phyloP scores from a whole-genome alignment of 2,797 vertebrate genomes.

The Anguilla pacifica region DNA sequence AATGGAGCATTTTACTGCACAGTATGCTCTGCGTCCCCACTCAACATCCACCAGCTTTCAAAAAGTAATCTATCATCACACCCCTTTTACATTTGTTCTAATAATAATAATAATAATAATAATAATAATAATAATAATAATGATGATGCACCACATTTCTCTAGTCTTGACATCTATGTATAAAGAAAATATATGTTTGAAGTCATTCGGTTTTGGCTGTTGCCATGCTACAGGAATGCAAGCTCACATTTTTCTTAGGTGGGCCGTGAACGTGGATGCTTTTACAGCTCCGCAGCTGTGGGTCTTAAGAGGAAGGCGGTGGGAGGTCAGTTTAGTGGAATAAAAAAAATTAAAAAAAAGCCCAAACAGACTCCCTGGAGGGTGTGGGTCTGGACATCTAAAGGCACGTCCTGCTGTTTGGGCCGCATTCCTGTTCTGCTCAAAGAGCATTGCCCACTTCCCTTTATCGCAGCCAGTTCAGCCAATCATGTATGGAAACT shows the following conservation, averaged over 20 bases:
- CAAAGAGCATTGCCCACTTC: neutral
- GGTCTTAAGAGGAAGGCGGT: neutral
- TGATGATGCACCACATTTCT: neutral
- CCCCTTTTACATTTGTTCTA: neutral
- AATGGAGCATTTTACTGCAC: neutral
- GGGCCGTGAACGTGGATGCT: constrained; percentile 25
- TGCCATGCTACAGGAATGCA: neutral
- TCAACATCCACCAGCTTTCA: no score
- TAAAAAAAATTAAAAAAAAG: neutral
- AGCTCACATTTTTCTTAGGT: neutral
- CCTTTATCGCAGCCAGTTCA: neutral
- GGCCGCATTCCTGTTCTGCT: neutral
- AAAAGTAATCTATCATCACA: neutral
- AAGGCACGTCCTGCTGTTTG: constrained; percentile 8
- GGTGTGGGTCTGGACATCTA: neutral
- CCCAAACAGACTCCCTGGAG: constrained; percentile 1
- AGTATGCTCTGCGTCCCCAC: no score
- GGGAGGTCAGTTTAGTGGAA: constrained; percentile 21
- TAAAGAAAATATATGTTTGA: neutral
- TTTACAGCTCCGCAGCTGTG: constrained; percentile 20
- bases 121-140: no score
- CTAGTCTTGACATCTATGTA: neutral
- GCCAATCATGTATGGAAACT: neutral
- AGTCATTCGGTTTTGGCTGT: neutral
- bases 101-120: no score